A percentile compares a stretch with the other conserved stretches of the same genome.
These are phyloP conservation scores for Mico argentatus DNA, from an alignment of 2,797 vertebrate species.

Conservation along the genomic window DNA sequence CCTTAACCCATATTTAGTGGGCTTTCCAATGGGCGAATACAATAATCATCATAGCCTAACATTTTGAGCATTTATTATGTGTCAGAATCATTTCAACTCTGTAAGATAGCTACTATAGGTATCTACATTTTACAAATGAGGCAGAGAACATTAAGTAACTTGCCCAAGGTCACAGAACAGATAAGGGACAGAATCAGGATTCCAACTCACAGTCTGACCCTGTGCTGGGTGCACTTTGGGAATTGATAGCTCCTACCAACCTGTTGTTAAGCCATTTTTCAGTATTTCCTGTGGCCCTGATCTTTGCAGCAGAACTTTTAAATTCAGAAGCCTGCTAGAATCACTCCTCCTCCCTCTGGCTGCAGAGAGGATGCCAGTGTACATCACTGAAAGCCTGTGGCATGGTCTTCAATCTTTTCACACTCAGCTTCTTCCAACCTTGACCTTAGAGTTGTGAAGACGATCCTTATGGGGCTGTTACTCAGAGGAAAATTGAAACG, in stretches of 20 bases:
- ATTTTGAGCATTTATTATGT: background rate
- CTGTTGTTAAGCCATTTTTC: background rate
- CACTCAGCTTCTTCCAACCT: constrained; percentile 64
- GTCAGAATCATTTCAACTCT: background rate
- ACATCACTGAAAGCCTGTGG: constrained; percentile 30
- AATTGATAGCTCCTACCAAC: background rate
- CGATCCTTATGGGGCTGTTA: constrained; percentile 63
- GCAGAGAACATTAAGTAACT: constrained; percentile 9
- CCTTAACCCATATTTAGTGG: background rate
- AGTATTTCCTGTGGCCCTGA: background rate
- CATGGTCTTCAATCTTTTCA: constrained; percentile 61
- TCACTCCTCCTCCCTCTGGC: background rate
- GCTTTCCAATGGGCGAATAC: background rate
- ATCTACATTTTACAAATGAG: background rate
- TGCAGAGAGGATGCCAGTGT: background rate
- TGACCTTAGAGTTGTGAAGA: constrained; percentile 60
- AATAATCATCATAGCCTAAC: background rate
- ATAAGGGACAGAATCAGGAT: background rate
- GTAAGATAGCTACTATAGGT: background rate
- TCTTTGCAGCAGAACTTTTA: constrained; percentile 24
- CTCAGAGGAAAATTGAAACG: constrained; percentile 68
- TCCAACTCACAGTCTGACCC: background rate
- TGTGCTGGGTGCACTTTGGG: background rate
- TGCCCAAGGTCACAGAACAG: background rate
- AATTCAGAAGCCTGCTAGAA: constrained; percentile 39